Evolutionary conservation across 2,113 vertebrate species (phyloP).

Genomic region (Malaclemys terrapin): DNA sequence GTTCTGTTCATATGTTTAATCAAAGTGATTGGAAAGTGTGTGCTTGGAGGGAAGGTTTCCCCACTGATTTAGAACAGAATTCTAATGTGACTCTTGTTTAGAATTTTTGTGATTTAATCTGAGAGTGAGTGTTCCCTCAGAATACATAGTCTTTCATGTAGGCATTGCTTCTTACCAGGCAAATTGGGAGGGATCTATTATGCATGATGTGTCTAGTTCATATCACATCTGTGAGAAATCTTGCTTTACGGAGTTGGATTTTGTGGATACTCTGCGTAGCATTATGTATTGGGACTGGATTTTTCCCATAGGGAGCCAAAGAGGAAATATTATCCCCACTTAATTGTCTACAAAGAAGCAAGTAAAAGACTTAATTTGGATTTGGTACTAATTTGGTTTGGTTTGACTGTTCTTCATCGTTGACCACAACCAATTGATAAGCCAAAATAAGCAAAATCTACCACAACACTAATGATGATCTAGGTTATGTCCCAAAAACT

Average conservation of each 20-base stretch:
- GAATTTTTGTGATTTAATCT: neutral
- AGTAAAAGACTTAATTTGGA: neutral
- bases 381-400: neutral
- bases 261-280: neutral
- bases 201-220: neutral
- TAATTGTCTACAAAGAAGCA: too few relatives aligned
- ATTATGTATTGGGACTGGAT: too few relatives aligned
- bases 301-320: too few relatives aligned
- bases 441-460: neutral
- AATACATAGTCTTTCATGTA: neutral
- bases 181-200: neutral
- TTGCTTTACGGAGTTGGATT: neutral
- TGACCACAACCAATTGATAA: neutral
- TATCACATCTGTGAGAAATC: neutral
- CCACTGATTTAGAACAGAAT: neutral
- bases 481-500: neutral
- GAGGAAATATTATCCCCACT: too few relatives aligned
- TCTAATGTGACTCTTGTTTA: neutral
- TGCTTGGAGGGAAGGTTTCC: neutral
- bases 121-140: neutral
- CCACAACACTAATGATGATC: neutral
- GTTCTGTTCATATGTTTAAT: neutral
- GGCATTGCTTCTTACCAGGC: neutral
- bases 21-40: neutral
- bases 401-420: neutral